phyloP scores from a whole-genome alignment of 1,140 invertebrate species.

The Heterodera carotae region DNA sequence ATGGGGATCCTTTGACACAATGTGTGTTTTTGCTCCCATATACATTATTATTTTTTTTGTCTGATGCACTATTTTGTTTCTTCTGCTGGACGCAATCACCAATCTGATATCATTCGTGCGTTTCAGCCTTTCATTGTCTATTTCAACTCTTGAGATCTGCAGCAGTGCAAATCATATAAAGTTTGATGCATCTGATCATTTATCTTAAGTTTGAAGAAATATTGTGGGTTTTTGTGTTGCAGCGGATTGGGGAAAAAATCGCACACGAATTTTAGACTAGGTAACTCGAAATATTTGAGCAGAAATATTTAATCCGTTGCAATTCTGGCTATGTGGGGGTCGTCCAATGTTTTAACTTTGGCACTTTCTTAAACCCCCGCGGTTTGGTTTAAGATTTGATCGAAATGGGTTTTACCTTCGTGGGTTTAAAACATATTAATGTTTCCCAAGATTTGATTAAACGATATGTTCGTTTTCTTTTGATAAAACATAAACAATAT shows the following conservation, averaged over 20 bases:
- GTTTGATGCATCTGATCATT: not conserved
- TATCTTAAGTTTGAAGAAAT: not conserved
- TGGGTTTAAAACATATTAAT: conserved; percentile 8
- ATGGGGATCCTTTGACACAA: not conserved
- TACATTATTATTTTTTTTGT: conserved; percentile 5
- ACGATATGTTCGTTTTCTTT: too few relatives aligned
- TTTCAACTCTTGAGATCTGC: not conserved
- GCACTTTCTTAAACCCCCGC: too few relatives aligned
- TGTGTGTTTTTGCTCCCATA: conserved; percentile 8
- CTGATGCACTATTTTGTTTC: not conserved
- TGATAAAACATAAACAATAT: too few relatives aligned
- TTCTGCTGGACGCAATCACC: conserved; percentile 28
- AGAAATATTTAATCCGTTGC: too few relatives aligned
- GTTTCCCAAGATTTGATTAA: not conserved
- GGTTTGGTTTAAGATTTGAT: not conserved
- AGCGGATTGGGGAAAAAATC: too few relatives aligned
- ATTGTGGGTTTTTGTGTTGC: too few relatives aligned
- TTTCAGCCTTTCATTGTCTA: not conserved
- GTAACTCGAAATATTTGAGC: too few relatives aligned
- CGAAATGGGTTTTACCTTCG: not conserved
- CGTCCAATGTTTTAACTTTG: conserved; percentile 1
- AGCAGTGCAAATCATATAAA: not conserved
- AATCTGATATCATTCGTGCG: conserved; percentile 31
- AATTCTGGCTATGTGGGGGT: too few relatives aligned
- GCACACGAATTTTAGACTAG: too few relatives aligned